phyloP scores from a whole-genome alignment of 2,888 invertebrate genomes.

The Phortica magna region DNA sequence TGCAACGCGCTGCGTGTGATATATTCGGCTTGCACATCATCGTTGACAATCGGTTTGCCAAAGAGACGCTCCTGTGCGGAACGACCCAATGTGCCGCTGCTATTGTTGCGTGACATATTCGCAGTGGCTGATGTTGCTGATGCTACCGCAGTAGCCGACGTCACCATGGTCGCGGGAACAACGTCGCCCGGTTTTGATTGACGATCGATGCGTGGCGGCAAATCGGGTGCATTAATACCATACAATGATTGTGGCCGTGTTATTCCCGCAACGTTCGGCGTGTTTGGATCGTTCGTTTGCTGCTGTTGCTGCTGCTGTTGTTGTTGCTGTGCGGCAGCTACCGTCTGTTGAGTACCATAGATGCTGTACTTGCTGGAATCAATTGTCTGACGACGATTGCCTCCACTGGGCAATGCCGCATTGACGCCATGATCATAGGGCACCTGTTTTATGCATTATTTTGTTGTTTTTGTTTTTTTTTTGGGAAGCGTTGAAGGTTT shows the following conservation, averaged over 20 bases:
- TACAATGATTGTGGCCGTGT: slow-evolving; percentile 79
- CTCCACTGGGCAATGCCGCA: slow-evolving; percentile 43
- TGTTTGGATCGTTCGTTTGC: slow-evolving; percentile 72
- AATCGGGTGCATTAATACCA: slow-evolving; percentile 83
- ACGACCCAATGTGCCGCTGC: slow-evolving; percentile 75
- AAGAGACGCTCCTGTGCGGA: slow-evolving; percentile 87
- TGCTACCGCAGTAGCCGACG: slow-evolving; percentile 76
- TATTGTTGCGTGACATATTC: slow-evolving; percentile 81
- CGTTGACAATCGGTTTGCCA: slow-evolving; percentile 78
- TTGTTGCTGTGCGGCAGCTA: slow-evolving; percentile 73
- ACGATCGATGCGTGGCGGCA: slow-evolving; percentile 90
- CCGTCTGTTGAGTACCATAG: slow-evolving; percentile 77
- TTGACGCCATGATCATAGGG: slow-evolving; percentile 76
- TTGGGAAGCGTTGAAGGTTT: slow-evolving; percentile 38
- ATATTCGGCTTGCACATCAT: slow-evolving; percentile 77
- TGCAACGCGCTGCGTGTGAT: slow-evolving; percentile 69
- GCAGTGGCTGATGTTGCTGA: slow-evolving; percentile 75
- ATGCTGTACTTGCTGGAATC: slow-evolving; percentile 73
- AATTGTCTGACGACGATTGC: slow-evolving; percentile 76
- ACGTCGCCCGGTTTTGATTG: slow-evolving; percentile 83
- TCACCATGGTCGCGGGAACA: slow-evolving; percentile 71
- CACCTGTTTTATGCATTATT: slow-evolving; percentile 62
- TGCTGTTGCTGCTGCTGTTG: slow-evolving; percentile 77
- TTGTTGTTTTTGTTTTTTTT: slow-evolving; percentile 16
- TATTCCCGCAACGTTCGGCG: slow-evolving; percentile 56